Evolutionary conservation across 2,797 vertebrate genomes (phyloP).

Genomic region (Rhadinocentrus ornatus): DNA sequence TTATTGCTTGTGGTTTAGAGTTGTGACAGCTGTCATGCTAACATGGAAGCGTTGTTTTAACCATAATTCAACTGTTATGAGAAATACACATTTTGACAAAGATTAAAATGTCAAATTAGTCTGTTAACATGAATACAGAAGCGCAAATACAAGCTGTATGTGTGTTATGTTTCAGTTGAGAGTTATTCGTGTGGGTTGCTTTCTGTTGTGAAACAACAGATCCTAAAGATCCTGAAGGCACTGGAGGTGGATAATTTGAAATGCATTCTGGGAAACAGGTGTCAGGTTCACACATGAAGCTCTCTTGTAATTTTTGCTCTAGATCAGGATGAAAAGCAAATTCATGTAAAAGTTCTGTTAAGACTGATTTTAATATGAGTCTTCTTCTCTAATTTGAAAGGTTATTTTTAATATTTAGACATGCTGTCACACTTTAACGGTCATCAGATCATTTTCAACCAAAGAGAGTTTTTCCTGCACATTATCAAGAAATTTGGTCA

Average conservation of each 20-base stretch:
- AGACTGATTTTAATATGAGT: not conserved
- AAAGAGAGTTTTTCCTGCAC: not conserved
- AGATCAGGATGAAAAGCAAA: not conserved
- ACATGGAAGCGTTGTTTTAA: not conserved
- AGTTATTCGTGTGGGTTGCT: not conserved
- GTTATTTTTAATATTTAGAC: not conserved
- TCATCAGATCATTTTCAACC: no score
- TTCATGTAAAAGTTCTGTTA: not conserved
- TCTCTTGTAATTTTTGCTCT: not conserved
- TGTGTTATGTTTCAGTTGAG: not conserved
- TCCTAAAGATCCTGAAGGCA: not conserved
- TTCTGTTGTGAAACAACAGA: not conserved
- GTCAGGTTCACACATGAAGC: not conserved
- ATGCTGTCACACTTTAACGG: not conserved
- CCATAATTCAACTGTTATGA: not conserved
- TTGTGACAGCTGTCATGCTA: not conserved
- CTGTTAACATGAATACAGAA: not conserved
- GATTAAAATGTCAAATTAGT: not conserved
- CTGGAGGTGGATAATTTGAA: not conserved
- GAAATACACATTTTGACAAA: not conserved
- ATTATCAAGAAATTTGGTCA: no score
- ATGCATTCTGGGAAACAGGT: not conserved
- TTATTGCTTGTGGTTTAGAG: constrained; percentile 1
- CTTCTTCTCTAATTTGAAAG: not conserved
- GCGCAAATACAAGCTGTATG: not conserved